Base-by-base conservation (phyloP, 2,113 vertebrate species). In the Parus major region DNA sequence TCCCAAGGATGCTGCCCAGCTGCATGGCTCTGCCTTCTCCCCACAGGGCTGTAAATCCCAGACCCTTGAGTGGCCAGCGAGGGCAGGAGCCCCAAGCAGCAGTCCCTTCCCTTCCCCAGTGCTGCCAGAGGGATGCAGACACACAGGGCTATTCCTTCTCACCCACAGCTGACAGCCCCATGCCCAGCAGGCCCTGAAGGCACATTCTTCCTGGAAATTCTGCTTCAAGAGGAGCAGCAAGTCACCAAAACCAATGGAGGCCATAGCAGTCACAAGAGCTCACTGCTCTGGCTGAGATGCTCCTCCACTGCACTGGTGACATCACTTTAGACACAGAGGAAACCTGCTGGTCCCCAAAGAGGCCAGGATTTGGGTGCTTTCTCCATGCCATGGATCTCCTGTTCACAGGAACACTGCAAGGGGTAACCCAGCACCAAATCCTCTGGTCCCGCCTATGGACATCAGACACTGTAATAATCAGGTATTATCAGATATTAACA, bases 61-160 rank as follows among this genome's bases (percentile, higher is more conserved):
- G 11, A 36, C 0, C 18, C 13, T 6, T 0, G 3, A 56, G 47
- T 0, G 1, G 29, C 11, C 3, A 1, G 10, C 6, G 0, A 44
- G 75, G 39, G 27, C 35, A 10, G 14, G 11, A 72, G 24, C 12
- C 57, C 41, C 63, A 55, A 63, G n/a, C 46, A 78, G 24, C 7
- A 3, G 4, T 3, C 33, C 41, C 39, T 42, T 20, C 31, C 36
- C 72, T 17, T 39, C 29, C 4, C 2, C 28, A 22, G 22, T 0
- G 7, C 53, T 76, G 41, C 39, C 9, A 19, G 19, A 28, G 71
- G 11, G 21, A 46, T 14, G 33, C 16, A 16, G 33, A 16, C 39
- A 42, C 28, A 25, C 61, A 42, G 5, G 12, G 24, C 25, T 66
- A 35, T 46, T 7, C 9, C 73, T 21, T 20, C 52, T 36, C 70